Evolutionary conservation across 1,140 invertebrate species (phyloP).

Genomic region (Lysiphlebus fabarum): DNA sequence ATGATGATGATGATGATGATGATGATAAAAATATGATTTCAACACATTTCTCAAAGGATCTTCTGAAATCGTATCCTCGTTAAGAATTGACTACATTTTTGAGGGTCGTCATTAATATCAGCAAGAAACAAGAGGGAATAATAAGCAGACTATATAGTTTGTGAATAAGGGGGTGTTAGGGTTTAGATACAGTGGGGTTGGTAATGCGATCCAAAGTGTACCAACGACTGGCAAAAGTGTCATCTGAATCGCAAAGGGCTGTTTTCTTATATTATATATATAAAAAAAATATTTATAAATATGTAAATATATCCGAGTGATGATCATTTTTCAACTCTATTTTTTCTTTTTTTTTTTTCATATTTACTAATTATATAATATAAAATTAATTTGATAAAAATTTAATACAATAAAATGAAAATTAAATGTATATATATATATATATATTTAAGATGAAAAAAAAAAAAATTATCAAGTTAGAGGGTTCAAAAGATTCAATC

Average conservation of each 20-base stretch:
- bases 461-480: slow-evolving; percentile 23
- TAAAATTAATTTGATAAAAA: no score
- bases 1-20: no score
- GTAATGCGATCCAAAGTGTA: slow-evolving; percentile 38
- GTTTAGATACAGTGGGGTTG: slow-evolving; percentile 16
- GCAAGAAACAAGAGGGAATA: slow-evolving; percentile 35
- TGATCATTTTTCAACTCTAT: slow-evolving; percentile 19
- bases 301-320: neutral
- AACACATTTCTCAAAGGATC: no score
- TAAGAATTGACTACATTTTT: slow-evolving; percentile 15
- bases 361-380: no score
- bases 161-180: slow-evolving; percentile 5
- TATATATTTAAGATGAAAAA: slow-evolving; percentile 15
- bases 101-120: slow-evolving; percentile 24
- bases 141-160: slow-evolving; percentile 30
- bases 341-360: slow-evolving; percentile 3
- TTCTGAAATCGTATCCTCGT: slow-evolving; percentile 20
- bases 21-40: no score
- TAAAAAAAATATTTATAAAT: no score
- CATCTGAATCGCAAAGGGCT: slow-evolving; percentile 39
- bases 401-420: slow-evolving; percentile 34
- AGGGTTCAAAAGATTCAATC: slow-evolving; percentile 45
- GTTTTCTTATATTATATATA: no score
- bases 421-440: neutral
- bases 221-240: slow-evolving; percentile 27